These are phyloP conservation scores for Phlogophora meticulosa DNA, from an alignment of 2,888 invertebrate species.

Conservation along the genomic window DNA sequence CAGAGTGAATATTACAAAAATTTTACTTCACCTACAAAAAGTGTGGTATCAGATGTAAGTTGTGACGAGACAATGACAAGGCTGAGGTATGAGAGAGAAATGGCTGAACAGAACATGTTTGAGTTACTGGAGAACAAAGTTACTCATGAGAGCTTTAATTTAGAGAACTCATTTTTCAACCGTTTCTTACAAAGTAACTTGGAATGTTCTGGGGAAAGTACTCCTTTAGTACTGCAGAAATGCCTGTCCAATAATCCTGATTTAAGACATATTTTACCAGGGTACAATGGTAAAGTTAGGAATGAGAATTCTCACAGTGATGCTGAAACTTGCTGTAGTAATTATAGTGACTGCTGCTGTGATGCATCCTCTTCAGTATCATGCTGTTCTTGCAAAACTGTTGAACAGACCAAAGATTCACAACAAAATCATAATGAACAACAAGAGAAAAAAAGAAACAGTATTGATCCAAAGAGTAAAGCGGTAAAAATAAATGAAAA, in stretches of 20 bases:
- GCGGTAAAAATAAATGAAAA: constrained; percentile 62
- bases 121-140: constrained; percentile 95
- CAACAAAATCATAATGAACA: constrained; percentile 55
- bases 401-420: constrained; percentile 68
- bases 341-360: constrained; percentile 81
- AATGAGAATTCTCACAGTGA: constrained; percentile 76
- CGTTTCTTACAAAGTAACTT: constrained; percentile 86
- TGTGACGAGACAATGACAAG: constrained; percentile 78
- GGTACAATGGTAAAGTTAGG: constrained; percentile 68
- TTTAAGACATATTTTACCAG: constrained; percentile 80
- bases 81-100: constrained; percentile 83
- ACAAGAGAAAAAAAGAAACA: constrained; percentile 57
- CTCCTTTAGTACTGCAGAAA: constrained; percentile 84
- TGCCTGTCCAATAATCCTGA: constrained; percentile 82
- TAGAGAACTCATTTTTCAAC: constrained; percentile 92
- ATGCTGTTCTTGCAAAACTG: constrained; percentile 86
- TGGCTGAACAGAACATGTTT: constrained; percentile 94
- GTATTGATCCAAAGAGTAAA: constrained; percentile 60
- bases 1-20: constrained; percentile 88
- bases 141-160: constrained; percentile 93
- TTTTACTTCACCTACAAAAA: constrained; percentile 85
- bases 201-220: constrained; percentile 85
- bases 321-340: constrained; percentile 78
- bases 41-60: constrained; percentile 80
- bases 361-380: constrained; percentile 80